Evolutionary conservation across 2,797 vertebrate genomes (phyloP), one percentile per base, ranked within the genome.

Genomic region (Sardinella longiceps): DNA sequence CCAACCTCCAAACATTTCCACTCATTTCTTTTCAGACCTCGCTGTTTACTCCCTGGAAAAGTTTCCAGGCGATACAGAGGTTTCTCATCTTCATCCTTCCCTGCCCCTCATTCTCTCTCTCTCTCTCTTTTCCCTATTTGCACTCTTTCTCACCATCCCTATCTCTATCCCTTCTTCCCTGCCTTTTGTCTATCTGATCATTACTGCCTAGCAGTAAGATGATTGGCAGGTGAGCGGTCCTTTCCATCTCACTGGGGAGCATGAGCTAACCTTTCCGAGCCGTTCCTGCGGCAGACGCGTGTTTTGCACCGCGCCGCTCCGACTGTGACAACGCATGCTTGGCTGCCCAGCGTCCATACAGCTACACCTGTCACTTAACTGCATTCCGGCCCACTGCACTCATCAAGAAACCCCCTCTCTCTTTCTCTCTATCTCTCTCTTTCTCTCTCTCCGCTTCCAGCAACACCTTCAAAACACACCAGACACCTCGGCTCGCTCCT

Each of bases 21-120:
- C 70, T 86, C 85, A 80, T 86, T 87, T 84, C 87, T 90, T 90
- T 90, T 90, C 86, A 90, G 87, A 86, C 87, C 89, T 82, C 84
- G 84, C 83, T 90, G 88, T 88, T 86, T 89, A 88, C 39, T 85
- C 85, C 74, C 80, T 87, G 48, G 74, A 81, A 74, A 86, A 84
- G 87, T 88, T 87, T 80, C 56, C 63, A 43, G n/a, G 45, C 87
- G 58, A 85, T 74, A 30, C 74, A 80, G 81, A 80, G 15, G 39
- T 70, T 81, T 60, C 74, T 77, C 37, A 77, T 77, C 7, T 43
- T 77, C 33, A 5, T 77, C 70, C 10, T 63, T 45, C 30, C 1
- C 30, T 11, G 10, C 28, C 20, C 23, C 33, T n/a, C 81, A 0
- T 56, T 7, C 5, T 25, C 33, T 81, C 14, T 43, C 37, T 28